These are phyloP conservation scores for Drosophila acutilabella DNA, from an alignment of 2,888 invertebrate species.

Conservation along the genomic window DNA sequence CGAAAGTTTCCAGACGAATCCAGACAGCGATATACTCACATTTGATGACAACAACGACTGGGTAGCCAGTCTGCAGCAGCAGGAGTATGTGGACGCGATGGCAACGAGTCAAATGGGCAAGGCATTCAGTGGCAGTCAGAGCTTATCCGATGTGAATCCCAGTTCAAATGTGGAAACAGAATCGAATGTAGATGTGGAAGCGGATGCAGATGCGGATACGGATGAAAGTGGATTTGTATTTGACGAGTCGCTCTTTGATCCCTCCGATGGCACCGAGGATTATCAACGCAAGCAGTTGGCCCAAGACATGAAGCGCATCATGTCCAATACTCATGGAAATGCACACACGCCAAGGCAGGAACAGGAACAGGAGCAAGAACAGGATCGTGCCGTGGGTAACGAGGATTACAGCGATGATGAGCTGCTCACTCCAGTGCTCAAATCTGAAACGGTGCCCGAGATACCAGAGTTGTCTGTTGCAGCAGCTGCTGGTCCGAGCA, in stretches of 20 bases:
- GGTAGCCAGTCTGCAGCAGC: constrained; percentile 64
- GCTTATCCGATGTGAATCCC: constrained; percentile 17
- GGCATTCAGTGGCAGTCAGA: constrained; percentile 5
- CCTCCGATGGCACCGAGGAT: constrained; percentile 76
- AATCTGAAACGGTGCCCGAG: constrained; percentile 24
- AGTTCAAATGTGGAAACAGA: constrained; percentile 1
- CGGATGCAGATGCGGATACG: constrained; percentile 13
- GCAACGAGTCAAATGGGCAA: constrained; percentile 50
- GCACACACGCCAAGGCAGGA: constrained; percentile 18
- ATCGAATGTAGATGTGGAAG: constrained; percentile 3
- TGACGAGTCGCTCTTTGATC: constrained; percentile 77
- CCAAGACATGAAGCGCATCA: constrained; percentile 84
- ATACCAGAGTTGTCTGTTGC: neutral
- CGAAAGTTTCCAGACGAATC: constrained; percentile 82
- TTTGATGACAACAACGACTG: constrained; percentile 77
- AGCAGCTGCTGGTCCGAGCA: constrained; percentile 30
- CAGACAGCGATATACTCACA: constrained; percentile 80
- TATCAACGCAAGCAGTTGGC: constrained; percentile 84
- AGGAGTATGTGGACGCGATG: constrained; percentile 63
- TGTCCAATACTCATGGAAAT: constrained; percentile 80
- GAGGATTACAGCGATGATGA: constrained; percentile 63
- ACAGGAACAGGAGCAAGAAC: constrained; percentile 16
- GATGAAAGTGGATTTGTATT: constrained; percentile 62
- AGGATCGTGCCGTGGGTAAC: constrained; percentile 30
- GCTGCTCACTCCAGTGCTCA: constrained; percentile 64